phyloP scores from a whole-genome alignment of 2,888 invertebrate species.

The Papilio demoleus region DNA sequence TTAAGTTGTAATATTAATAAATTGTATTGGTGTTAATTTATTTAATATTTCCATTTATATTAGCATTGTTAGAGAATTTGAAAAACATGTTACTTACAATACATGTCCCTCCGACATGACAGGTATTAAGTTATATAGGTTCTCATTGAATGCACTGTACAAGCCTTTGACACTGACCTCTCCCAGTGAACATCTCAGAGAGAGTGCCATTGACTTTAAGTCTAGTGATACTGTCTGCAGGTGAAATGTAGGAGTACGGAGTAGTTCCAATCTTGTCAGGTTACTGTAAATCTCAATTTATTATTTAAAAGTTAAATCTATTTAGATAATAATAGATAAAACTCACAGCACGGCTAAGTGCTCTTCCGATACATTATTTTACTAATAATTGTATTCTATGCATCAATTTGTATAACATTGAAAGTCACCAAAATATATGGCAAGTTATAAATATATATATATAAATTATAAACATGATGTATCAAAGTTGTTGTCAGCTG shows the following conservation, averaged over 20 bases:
- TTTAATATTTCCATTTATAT: too few relatives aligned
- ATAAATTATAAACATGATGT: too few relatives aligned
- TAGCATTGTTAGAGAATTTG: background rate
- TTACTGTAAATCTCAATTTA: constrained; percentile 60
- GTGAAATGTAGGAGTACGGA: constrained; percentile 74
- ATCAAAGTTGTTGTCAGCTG: too few relatives aligned
- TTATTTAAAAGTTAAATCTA: background rate
- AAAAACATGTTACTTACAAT: constrained; percentile 62
- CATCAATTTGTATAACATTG: too few relatives aligned
- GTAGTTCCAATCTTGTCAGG: constrained; percentile 68
- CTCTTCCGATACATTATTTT: too few relatives aligned
- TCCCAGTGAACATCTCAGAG: constrained; percentile 71
- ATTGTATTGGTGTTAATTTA: too few relatives aligned
- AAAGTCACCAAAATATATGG: too few relatives aligned
- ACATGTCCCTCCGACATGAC: constrained; percentile 78
- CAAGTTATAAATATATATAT: too few relatives aligned
- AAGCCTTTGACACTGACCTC: constrained; percentile 74
- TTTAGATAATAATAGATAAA: too few relatives aligned
- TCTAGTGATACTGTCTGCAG: constrained; percentile 70
- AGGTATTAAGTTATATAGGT: constrained; percentile 76
- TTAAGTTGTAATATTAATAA: too few relatives aligned
- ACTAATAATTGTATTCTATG: too few relatives aligned
- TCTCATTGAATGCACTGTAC: constrained; percentile 78
- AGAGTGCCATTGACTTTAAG: constrained; percentile 72
- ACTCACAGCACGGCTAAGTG: too few relatives aligned